Evolutionary conservation across 1,140 invertebrate species (phyloP).

Genomic region (Plodia interpunctella): DNA sequence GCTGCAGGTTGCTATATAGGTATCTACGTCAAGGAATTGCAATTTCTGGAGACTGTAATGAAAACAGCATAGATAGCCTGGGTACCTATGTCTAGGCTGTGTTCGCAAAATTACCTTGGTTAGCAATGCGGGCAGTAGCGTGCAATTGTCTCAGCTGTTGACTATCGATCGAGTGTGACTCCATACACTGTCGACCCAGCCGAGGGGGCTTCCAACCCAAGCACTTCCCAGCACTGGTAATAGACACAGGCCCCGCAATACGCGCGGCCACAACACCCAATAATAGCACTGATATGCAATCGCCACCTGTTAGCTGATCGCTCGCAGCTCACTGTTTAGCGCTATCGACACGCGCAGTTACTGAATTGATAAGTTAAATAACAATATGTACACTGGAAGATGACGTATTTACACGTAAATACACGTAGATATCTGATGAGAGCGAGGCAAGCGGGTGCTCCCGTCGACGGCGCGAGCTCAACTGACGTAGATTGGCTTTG

Average conservation of each 20-base stretch:
- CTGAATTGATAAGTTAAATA: slow-evolving; percentile 6
- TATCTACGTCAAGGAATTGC: neutral
- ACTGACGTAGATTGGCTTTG: slow-evolving; percentile 53
- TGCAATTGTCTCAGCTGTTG: slow-evolving; percentile 55
- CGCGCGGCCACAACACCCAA: slow-evolving; percentile 45
- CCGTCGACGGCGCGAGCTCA: slow-evolving; percentile 36
- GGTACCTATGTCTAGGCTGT: neutral
- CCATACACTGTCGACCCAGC: slow-evolving; percentile 38
- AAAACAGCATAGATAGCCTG: no score
- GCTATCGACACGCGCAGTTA: slow-evolving; percentile 2
- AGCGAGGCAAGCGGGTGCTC: slow-evolving; percentile 23
- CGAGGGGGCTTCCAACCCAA: slow-evolving; percentile 35
- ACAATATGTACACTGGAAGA: slow-evolving; percentile 11
- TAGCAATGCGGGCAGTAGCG: slow-evolving; percentile 31
- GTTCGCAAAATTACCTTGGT: slow-evolving; percentile 41
- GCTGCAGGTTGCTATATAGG: no score
- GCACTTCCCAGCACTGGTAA: slow-evolving; percentile 44
- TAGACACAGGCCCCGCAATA: slow-evolving; percentile 43
- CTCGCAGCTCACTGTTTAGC: neutral
- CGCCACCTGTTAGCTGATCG: slow-evolving; percentile 41
- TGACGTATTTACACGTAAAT: slow-evolving; percentile 26
- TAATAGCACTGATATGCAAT: slow-evolving; percentile 52
- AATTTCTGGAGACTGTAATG: no score
- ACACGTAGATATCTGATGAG: slow-evolving; percentile 27
- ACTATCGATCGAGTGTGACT: slow-evolving; percentile 54